Base-by-base conservation (phyloP, 2,888 invertebrate species). In the Xanthia togata region DNA sequence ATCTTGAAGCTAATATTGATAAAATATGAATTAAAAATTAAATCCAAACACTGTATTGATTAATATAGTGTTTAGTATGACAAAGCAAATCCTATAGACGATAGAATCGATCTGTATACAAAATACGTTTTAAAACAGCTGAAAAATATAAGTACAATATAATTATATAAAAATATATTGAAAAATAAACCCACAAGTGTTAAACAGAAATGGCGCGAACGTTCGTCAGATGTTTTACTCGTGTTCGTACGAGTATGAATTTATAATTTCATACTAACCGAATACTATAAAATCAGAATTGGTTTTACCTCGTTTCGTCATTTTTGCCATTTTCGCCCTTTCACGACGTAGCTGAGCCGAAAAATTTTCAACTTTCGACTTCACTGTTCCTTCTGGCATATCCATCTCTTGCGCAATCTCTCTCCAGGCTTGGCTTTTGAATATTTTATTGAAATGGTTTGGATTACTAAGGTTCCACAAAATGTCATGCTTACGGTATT, bases 321-420 rank as follows among this genome's bases (percentile, higher is more conserved):
- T 55, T 47, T 47, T 47, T 8, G 1, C 1, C 6, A 63, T 20
- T 64, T 35, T 70, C 0, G 20, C 8, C n/a, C 35, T 70, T 70
- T 70, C 63, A 64, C n/a, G 64, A 12, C 47, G 70, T 38, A 71
- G 20, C 14, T 71, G 47, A 14, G 71, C n/a, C 17, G n/a, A 31
- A 9, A 71, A n/a, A 14, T 20, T 35, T 12, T 71, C 71, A 9
- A 71, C 35, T 9, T 71, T 71, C 3, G 47, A 1, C n/a, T 50
- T 64, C n/a, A 71, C n/a, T 1, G 1, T 14, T 17, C 1, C 1
- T 47, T 12, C 47, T 50, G 71, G 12, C 14, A 65, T 6, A 35
- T 14, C 9, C 64, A 71, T 71, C n/a, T 26, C 35, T 20, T 26
- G 35, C 14, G 47, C 35, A 47, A 65, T 65, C 3, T 50, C 65